Evolutionary conservation across 1,140 invertebrate species (phyloP).

Genomic region (Matsumurasca onukii): DNA sequence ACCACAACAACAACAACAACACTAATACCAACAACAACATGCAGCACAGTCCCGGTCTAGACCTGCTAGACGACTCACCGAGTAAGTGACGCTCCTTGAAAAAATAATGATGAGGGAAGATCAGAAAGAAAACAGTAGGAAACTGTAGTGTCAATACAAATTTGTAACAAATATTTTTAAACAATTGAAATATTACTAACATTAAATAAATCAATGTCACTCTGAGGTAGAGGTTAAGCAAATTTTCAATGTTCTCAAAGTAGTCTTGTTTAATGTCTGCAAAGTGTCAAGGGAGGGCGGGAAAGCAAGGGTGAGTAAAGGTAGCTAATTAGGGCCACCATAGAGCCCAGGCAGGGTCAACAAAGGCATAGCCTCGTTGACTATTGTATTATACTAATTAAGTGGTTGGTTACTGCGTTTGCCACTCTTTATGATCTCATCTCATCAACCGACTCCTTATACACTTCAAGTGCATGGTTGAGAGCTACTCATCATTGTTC

Average conservation of each 20-base stretch:
- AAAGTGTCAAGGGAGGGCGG: too few relatives aligned
- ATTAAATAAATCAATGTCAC: too few relatives aligned
- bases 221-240: too few relatives aligned
- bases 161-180: too few relatives aligned
- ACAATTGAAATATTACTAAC: too few relatives aligned
- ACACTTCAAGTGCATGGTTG: background rate
- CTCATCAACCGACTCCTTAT: too few relatives aligned
- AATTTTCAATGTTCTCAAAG: too few relatives aligned
- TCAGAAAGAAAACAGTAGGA: too few relatives aligned
- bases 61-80: conserved; percentile 77
- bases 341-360: background rate
- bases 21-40: conserved; percentile 30
- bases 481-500: too few relatives aligned
- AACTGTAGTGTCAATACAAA: too few relatives aligned
- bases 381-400: conserved; percentile 1
- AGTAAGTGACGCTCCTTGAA: conserved; percentile 63
- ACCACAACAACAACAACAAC: conserved; percentile 28
- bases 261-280: too few relatives aligned
- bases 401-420: background rate
- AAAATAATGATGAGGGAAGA: too few relatives aligned
- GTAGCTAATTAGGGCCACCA: background rate
- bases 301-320: background rate
- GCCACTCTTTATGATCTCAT: background rate
- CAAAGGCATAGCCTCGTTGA: background rate
- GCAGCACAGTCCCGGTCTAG: conserved; percentile 46